A percentile compares a stretch with the other conserved stretches of the same genome.
phyloP scores from a whole-genome alignment of 2,888 invertebrate genomes.

The Spilosoma lubricipeda region DNA sequence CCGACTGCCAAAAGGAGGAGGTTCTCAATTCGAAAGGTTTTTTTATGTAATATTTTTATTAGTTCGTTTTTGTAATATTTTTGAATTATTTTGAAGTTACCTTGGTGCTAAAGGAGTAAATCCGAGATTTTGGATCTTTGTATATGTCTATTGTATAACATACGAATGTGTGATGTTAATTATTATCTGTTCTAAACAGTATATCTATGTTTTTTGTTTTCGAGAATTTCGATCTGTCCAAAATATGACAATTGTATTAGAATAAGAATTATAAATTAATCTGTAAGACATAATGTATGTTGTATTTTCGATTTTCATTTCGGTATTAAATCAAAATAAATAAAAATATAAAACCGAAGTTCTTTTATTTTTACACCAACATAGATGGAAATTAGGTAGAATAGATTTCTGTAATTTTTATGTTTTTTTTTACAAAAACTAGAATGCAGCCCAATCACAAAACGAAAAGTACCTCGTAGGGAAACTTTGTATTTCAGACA shows the following conservation, averaged over 20 bases:
- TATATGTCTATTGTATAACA: neutral
- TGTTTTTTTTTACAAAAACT: neutral
- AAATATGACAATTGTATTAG: neutral
- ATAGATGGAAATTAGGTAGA: neutral
- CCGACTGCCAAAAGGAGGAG: no score
- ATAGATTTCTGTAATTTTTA: neutral
- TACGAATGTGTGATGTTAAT: neutral
- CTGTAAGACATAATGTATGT: neutral
- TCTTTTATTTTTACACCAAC: neutral
- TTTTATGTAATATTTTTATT: neutral
- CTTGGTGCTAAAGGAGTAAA: slow-evolving; percentile 15
- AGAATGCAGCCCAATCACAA: neutral
- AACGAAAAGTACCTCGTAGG: neutral
- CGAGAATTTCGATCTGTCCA: neutral
- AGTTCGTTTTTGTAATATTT: slow-evolving; percentile 9
- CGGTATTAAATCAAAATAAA: neutral
- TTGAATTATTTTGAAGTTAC: slow-evolving; percentile 2
- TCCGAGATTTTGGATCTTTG: neutral
- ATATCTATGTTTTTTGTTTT: neutral
- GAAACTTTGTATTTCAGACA: no score
- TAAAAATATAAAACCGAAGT: neutral
- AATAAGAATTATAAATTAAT: neutral
- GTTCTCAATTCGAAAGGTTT: no score
- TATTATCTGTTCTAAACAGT: neutral
- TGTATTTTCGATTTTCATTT: neutral